Base-by-base conservation (phyloP, 2,797 vertebrate genomes). In the Vespertilio murinus region DNA sequence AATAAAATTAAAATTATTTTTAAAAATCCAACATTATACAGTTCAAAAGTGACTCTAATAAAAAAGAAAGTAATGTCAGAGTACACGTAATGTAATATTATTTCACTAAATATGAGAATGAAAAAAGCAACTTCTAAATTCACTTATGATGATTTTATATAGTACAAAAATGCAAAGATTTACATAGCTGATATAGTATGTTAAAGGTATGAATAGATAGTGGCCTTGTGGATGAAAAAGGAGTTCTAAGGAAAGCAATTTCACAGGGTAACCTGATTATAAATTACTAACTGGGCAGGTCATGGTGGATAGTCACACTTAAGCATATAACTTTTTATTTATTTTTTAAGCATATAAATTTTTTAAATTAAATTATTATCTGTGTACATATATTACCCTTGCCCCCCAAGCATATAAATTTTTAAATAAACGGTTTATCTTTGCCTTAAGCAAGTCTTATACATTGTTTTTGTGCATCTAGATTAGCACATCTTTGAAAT, bases 1-100 rank as follows among this genome's bases (percentile, higher is more conserved):
- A n/a, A n/a, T 84, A 67, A 88, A 93, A 93, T 87, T 74, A 61
- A 91, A 94, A 78, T 22, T 74, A 59, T 7, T 80, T 56, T n/a
- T 64, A 85, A 16, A 69, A 86, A 69, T 54, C 7, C 17, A 78
- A 67, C 23, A 86, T 86, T 86, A 73, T 11, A 52, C 77, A 10
- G 22, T 77, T 92, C 47, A 75, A 95, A 90, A 93, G 23, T 38
- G 81, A 86, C 59, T 70, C 25, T n/a, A 67, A 86, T 82, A 38
- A 86, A 59, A 56, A 89, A 90, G 22, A 74, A 49, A 82, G 8
- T n/a, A 40, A 79, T 47, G 18, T 38, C 74, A 42, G 59, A 93
- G 67, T 74, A n/a, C 45, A 45, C 10, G 23, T 49, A 18, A 85
- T 65, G 45, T 38, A 88, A 52, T 79, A 13, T 38, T 79, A 64